Percentiles rank a stretch among this genome's conserved stretches.
Conservation (phyloP, 2,888 invertebrate genomes). For the Ctenicera cuprea region DNA sequence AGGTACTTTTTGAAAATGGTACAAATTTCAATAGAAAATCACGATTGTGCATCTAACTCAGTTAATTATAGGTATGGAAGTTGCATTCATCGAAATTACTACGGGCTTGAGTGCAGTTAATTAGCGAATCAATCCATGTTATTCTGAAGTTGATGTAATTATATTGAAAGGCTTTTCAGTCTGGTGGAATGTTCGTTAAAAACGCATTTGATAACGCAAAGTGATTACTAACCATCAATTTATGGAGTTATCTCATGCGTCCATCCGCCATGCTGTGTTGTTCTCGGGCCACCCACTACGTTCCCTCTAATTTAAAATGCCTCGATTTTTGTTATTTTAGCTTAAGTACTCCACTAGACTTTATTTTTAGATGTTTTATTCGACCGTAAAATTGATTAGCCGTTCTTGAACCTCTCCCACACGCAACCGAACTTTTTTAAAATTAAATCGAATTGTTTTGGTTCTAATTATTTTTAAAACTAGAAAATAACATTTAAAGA, state of each 20-base stretch:
- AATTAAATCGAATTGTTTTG: constrained; percentile 26
- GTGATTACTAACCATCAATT: constrained; percentile 47
- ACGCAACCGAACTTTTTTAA: background rate
- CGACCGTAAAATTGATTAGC: constrained; percentile 36
- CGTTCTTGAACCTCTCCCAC: constrained; percentile 8
- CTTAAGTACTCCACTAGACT: constrained; percentile 29
- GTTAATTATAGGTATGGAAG: constrained; percentile 36
- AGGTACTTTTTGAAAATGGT: too few species aligned
- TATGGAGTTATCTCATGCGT: constrained; percentile 45
- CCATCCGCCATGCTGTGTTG: constrained; percentile 36
- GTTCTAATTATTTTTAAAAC: constrained; percentile 6
- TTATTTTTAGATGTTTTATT: constrained; percentile 32
- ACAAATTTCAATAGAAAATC: background rate
- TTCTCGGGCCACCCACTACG: constrained; percentile 41
- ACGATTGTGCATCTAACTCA: constrained; percentile 26
- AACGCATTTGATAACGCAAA: constrained; percentile 47
- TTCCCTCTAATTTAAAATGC: constrained; percentile 29
- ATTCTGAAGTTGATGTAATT: constrained; percentile 48
- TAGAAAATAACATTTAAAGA: too few species aligned
- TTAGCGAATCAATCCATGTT: constrained; percentile 44
- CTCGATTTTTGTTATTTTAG: constrained; percentile 31
- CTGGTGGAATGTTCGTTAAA: constrained; percentile 42
- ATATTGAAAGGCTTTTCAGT: constrained; percentile 47
- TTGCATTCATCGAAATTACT: constrained; percentile 27
- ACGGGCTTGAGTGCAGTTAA: constrained; percentile 43